Evolutionary conservation across 2,113 vertebrate species (phyloP).

Genomic region (Mesocricetus auratus): DNA sequence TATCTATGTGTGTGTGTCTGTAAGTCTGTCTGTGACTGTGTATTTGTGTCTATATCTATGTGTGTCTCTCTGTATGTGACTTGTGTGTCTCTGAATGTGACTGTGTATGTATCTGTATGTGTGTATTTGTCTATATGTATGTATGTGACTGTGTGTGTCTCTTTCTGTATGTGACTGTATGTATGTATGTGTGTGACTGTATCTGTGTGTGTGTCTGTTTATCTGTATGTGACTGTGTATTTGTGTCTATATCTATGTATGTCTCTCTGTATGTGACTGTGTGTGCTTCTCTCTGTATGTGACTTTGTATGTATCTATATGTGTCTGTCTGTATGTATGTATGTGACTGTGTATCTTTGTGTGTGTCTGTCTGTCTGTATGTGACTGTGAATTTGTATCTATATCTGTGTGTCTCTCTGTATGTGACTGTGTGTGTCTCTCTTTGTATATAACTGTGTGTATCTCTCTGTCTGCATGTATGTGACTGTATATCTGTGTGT

Average conservation of each 20-base stretch:
- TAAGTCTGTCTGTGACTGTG: background rate
- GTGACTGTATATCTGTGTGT: background rate
- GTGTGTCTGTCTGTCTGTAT: background rate
- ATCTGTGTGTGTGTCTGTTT: background rate
- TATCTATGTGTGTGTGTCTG: background rate
- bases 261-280: conserved; percentile 7
- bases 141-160: background rate
- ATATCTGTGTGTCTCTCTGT: background rate
- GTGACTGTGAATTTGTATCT: background rate
- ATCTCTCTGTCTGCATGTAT: background rate
- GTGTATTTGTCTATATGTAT: background rate
- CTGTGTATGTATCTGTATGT: background rate
- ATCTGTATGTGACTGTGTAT: background rate
- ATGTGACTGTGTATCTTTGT: background rate
- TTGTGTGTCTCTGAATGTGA: conserved; percentile 5
- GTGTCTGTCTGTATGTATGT: conserved; percentile 52
- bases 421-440: background rate
- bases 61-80: background rate
- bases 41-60: conserved; percentile 7
- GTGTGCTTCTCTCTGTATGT: no score
- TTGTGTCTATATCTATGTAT: background rate
- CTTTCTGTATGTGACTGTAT: background rate
- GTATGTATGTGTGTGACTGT: no score
- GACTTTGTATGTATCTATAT: background rate
- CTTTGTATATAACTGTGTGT: background rate